A percentile compares a stretch with the other conserved stretches of the same genome.
Conservation (phyloP, 1,140 invertebrate genomes). For the Meloidogyne hapla region DNA sequence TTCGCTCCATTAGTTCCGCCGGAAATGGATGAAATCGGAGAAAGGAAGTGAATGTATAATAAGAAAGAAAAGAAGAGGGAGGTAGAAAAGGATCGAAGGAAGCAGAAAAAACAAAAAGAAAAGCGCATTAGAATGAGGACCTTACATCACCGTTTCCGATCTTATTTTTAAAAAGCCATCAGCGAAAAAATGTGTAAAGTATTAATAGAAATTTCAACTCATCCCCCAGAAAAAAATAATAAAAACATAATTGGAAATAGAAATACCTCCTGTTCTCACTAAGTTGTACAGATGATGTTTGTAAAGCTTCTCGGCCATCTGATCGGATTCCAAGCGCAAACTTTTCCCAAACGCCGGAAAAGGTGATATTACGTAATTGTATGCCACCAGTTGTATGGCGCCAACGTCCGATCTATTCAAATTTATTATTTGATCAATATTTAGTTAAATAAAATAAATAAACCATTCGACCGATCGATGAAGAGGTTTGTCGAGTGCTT, state of each 20-base stretch:
- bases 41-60: not conserved
- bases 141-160: not conserved
- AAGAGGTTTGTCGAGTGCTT: not conserved
- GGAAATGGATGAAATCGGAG: not conserved
- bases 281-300: conserved; percentile 14
- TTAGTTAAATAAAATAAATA: not conserved
- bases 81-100: not conserved
- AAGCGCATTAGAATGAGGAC: too few species aligned
- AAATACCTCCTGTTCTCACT: conserved; percentile 4
- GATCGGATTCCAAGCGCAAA: conserved; percentile 4
- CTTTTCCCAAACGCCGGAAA: not conserved
- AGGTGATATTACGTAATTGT: conserved; percentile 8
- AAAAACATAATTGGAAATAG: not conserved
- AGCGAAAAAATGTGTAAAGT: too few species aligned
- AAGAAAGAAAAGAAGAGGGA: not conserved
- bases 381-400: conserved; percentile 14
- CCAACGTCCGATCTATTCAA: not conserved
- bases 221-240: too few species aligned
- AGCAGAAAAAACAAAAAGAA: not conserved
- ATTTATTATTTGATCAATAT: not conserved
- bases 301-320: conserved; percentile 24
- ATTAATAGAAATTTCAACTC: not conserved
- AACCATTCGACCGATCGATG: conserved; percentile 7
- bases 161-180: too few species aligned
- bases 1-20: not conserved